These are phyloP conservation scores for Ferrisia virgata DNA, from an alignment of 2,888 invertebrate species.

Conservation along the genomic window DNA sequence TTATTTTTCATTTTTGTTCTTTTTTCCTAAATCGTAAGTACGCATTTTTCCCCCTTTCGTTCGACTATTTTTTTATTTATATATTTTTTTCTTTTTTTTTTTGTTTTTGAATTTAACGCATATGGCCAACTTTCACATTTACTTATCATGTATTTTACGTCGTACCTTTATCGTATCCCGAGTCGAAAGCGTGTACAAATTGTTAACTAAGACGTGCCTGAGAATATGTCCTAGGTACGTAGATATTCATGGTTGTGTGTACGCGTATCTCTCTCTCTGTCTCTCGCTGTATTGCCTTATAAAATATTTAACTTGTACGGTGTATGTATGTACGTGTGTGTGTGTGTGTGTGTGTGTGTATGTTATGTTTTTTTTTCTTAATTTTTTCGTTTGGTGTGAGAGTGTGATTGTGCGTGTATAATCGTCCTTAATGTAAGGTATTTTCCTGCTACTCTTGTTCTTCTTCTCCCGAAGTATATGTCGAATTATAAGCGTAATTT, in stretches of 20 bases:
- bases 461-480: neutral
- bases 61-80: too few species aligned
- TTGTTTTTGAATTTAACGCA: neutral
- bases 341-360: neutral
- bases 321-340: neutral
- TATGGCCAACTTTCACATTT: conserved; percentile 23
- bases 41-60: neutral
- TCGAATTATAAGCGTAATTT: neutral
- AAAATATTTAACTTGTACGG: neutral
- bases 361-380: too few species aligned
- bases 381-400: too few species aligned
- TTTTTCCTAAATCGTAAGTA: conserved; percentile 1
- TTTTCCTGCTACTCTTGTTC: too few species aligned
- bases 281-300: neutral
- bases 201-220: neutral
- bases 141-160: conserved; percentile 18
- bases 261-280: too few species aligned
- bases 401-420: too few species aligned
- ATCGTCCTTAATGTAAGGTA: too few species aligned
- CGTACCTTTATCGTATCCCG: neutral
- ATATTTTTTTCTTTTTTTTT: neutral
- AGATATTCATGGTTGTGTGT: neutral
- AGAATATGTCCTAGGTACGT: neutral
- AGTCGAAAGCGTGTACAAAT: neutral
- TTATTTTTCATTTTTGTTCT: neutral